phyloP scores from a whole-genome alignment of 2,113 vertebrate species.

The Cranoglanis bouderius region DNA sequence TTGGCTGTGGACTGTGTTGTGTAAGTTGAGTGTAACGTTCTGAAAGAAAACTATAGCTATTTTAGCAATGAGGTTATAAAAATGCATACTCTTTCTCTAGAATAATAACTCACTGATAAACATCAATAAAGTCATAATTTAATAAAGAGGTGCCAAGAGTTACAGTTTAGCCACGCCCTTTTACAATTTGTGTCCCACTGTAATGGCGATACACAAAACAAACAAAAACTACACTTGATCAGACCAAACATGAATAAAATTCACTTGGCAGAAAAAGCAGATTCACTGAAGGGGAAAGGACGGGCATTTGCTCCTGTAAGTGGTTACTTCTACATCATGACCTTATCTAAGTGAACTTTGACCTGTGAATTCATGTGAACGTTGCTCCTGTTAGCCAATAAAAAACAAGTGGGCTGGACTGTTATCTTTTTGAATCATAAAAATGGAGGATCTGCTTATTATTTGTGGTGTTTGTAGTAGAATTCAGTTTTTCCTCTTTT shows the following conservation, averaged over 20 bases:
- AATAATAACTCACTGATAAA: background rate
- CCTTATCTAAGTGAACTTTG: background rate
- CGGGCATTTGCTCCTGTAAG: background rate
- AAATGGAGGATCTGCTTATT: background rate
- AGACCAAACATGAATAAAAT: background rate
- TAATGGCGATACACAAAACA: too few relatives aligned
- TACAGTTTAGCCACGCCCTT: too few relatives aligned
- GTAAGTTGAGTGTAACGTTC: too few relatives aligned
- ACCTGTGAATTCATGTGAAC: background rate
- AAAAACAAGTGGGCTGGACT: background rate
- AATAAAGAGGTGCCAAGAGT: background rate
- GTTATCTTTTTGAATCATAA: background rate
- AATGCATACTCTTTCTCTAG: too few relatives aligned
- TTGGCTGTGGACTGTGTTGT: background rate
- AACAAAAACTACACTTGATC: background rate
- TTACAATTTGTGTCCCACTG: background rate
- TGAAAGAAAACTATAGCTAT: too few relatives aligned
- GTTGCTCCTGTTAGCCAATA: background rate
- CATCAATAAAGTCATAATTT: too few relatives aligned
- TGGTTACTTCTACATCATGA: background rate
- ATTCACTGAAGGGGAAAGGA: too few relatives aligned
- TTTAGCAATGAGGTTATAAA: too few relatives aligned
- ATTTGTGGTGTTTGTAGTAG: background rate
- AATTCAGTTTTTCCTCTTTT: background rate
- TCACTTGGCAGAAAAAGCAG: too few relatives aligned